Conservation (phyloP, 2,797 vertebrate genomes). For the Gambusia yucatana region DNA sequence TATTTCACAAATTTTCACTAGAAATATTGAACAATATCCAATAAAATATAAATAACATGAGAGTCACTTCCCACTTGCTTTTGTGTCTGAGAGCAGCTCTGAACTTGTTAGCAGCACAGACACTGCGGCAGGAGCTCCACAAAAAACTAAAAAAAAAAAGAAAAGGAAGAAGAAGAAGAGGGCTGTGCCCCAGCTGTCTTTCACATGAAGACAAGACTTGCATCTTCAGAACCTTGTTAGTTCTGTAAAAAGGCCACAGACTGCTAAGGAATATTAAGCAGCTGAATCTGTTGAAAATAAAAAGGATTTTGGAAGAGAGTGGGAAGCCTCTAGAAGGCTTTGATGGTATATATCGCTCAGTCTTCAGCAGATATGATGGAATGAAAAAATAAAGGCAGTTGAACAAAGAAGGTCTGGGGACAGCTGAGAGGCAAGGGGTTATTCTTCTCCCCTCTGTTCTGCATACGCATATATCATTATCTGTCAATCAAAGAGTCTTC, state of each 20-base stretch:
- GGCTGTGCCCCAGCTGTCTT: conserved; percentile 68
- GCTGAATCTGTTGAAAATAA: conserved; percentile 74
- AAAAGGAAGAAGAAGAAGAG: conserved; percentile 30
- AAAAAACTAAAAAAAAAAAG: conserved; percentile 1
- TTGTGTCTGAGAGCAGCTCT: conserved; percentile 40
- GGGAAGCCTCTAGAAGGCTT: conserved; percentile 74
- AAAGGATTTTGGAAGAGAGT: conserved; percentile 74
- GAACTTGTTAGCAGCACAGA: conserved; percentile 60
- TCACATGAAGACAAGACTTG: conserved; percentile 74
- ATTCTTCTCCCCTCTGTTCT: conserved; percentile 64
- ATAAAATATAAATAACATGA: conserved; percentile 39
- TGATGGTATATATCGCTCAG: conserved; percentile 74
- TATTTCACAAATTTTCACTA: background rate
- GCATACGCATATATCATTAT: conserved; percentile 71
- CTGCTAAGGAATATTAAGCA: conserved; percentile 84
- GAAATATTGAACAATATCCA: conserved; percentile 7
- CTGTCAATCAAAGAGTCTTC: conserved; percentile 64
- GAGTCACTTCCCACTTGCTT: conserved; percentile 23
- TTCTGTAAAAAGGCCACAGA: conserved; percentile 80
- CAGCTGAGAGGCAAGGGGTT: conserved; percentile 55
- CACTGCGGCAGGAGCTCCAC: conserved; percentile 57
- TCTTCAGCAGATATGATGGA: conserved; percentile 74
- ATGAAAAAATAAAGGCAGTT: conserved; percentile 62
- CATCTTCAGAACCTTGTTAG: conserved; percentile 79
- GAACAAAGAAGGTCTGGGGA: conserved; percentile 59